Conservation (phyloP, 2,113 vertebrate genomes). For the Ochotona curzoniae region DNA sequence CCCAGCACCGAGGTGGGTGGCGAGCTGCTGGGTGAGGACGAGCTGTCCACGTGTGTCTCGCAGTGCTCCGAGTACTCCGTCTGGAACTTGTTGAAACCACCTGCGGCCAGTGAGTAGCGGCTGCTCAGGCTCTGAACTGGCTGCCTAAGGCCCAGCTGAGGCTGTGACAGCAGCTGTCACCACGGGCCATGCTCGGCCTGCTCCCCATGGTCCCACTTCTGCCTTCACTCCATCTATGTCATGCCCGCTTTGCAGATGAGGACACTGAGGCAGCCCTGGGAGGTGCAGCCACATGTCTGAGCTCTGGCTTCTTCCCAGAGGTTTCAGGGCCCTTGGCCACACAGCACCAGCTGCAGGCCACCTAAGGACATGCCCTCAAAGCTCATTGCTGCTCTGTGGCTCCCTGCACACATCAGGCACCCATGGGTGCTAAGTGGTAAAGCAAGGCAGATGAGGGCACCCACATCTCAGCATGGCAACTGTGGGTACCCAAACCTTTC, state of each 20-base stretch:
- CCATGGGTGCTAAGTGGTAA: background rate
- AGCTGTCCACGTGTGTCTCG: constrained; percentile 95
- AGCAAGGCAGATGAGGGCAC: background rate
- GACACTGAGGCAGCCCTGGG: background rate
- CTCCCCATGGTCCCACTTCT: background rate
- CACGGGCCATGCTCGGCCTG: accelerated
- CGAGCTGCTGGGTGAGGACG: constrained; percentile 93
- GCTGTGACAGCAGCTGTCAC: background rate
- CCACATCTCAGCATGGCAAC: background rate
- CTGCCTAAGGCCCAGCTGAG: background rate
- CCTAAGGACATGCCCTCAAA: background rate
- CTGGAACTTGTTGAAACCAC: constrained; percentile 99
- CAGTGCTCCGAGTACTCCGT: constrained; percentile 97
- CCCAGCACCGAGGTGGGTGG: constrained; percentile 95
- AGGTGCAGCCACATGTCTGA: background rate
- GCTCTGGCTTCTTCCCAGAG: background rate
- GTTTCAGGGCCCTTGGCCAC: background rate
- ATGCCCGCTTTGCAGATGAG: background rate
- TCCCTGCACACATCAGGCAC: background rate
- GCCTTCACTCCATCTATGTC: background rate
- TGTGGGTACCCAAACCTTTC: background rate
- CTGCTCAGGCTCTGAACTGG: background rate
- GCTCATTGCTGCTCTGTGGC: background rate
- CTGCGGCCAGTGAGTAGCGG: constrained; percentile 82
- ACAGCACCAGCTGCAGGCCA: background rate